These are phyloP conservation scores for Aphaenogaster rudis DNA, from an alignment of 1,140 invertebrate genomes.

Conservation along the genomic window DNA sequence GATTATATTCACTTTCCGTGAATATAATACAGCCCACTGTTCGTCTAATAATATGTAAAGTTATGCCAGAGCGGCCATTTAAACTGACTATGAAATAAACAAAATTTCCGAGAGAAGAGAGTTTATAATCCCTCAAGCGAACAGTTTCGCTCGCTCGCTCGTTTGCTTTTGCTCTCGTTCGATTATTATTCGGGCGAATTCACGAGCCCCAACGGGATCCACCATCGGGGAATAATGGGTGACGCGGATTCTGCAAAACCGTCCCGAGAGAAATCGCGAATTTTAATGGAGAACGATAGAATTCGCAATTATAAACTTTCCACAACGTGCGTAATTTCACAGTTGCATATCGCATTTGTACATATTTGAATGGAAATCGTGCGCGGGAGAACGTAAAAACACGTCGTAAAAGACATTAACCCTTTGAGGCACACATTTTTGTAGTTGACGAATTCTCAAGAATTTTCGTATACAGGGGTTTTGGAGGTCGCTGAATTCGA, in stretches of 20 bases:
- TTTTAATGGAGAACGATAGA: constrained; percentile 3
- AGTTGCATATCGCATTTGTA: not conserved
- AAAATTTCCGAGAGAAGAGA: not conserved
- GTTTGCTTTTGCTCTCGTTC: not conserved
- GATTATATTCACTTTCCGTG: not conserved
- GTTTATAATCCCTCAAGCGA: not conserved
- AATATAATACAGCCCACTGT: not conserved
- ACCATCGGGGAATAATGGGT: not conserved
- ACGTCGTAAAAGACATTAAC: not conserved
- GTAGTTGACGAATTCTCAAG: too few species aligned
- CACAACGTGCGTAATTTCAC: not conserved
- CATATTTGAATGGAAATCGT: not conserved
- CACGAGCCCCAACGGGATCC: not conserved
- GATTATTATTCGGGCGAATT: constrained; percentile 16
- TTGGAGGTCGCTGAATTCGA: too few species aligned
- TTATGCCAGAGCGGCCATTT: not conserved
- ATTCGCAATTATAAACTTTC: constrained; percentile 27
- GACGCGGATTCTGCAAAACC: not conserved
- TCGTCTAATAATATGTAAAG: constrained; percentile 19
- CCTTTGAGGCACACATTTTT: too few species aligned
- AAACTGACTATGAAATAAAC: constrained; percentile 5
- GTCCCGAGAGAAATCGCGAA: constrained; percentile 4
- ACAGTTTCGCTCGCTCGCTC: not conserved
- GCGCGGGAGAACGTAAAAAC: not conserved
- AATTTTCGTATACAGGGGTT: too few species aligned